Evolutionary conservation across 2,888 invertebrate species (phyloP), one percentile per base, ranked within the genome.

Genomic region (Leptinotarsa tumamoca): DNA sequence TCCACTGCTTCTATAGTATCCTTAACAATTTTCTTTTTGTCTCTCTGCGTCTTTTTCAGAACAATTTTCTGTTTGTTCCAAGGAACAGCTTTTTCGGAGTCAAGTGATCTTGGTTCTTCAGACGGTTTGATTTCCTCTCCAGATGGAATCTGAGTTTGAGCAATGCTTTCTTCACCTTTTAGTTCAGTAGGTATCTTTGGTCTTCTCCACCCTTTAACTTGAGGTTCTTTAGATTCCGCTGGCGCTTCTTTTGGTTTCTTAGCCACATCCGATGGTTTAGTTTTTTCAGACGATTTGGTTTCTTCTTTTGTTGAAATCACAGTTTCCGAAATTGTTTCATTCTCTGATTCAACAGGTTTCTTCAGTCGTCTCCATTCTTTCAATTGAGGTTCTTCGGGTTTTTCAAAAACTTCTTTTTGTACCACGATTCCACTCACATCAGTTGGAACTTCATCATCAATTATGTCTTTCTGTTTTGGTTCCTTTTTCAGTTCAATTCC

Each of bases 51-150:
- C 76, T 85, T 87, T 76, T 91, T 92, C 33, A 92, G 83, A 61
- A 85, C 87, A 17, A 91, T 89, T 79, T 90, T 90, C 87, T 94
- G 93, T 83, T 93, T 91, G 10, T 91, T 94, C 92, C 91, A 91
- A n/a, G 91, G 90, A 79, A 84, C 54, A 56, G 72, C 70, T 76
- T 83, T 80, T 72, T 90, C 89, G 43, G 73, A 61, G 92, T 43
- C 23, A 21, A 69, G 51, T 50, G 63, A 33, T 68, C 76, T 77
- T 69, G 18, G 61, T 68, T 69, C 71, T 71, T 78, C 58, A 14
- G 68, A 61, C n/a, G 63, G 27, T 43, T 33, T 63, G 7, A 33
- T n/a, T 43, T 3, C 43, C 43, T 43, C 43, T 43, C 43, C 43
- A 10, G 43, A 43, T 43, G 43, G 43, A 43, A 43, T 56, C 17